A percentile compares a stretch with the other conserved stretches of the same genome.
These are phyloP conservation scores for Ia io DNA, from an alignment of 2,113 vertebrate species.

Conservation along the genomic window DNA sequence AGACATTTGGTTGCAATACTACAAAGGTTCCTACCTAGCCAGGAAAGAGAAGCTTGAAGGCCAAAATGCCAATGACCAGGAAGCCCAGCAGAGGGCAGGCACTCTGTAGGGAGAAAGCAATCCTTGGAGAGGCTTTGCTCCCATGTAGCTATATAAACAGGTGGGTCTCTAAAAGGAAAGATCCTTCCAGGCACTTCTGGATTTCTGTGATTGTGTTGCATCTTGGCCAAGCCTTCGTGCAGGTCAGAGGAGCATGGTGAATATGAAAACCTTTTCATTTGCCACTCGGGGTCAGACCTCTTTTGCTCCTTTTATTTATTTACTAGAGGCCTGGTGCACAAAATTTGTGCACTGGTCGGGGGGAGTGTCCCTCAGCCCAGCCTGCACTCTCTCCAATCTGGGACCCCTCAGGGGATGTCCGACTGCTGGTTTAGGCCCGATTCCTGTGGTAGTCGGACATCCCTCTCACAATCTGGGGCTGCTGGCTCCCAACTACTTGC, in stretches of 20 bases:
- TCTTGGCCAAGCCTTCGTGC: background rate
- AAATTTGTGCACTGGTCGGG: too few relatives aligned
- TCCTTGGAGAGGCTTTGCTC: background rate
- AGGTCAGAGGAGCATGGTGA: background rate
- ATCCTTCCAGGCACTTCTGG: background rate
- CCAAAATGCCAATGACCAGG: background rate
- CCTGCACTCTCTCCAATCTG: too few relatives aligned
- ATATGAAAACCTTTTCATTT: background rate
- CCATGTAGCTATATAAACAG: background rate
- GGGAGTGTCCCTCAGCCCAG: too few relatives aligned
- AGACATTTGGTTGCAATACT: background rate
- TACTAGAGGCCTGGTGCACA: background rate
- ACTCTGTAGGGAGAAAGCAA: background rate
- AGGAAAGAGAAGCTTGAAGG: background rate
- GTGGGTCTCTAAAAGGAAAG: background rate
- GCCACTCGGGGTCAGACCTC: background rate
- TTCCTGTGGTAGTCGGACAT: too few relatives aligned
- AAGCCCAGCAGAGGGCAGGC: constrained; percentile 55
- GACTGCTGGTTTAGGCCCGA: too few relatives aligned
- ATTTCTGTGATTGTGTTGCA: background rate
- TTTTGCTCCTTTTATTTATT: background rate
- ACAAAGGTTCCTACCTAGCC: background rate
- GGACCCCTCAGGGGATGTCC: too few relatives aligned
- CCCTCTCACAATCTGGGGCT: too few relatives aligned
- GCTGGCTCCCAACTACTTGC: too few relatives aligned